Evolutionary conservation across 1,140 invertebrate species (phyloP), one percentile per base, ranked within the genome.

Genomic region (Zaprionus ornatus): DNA sequence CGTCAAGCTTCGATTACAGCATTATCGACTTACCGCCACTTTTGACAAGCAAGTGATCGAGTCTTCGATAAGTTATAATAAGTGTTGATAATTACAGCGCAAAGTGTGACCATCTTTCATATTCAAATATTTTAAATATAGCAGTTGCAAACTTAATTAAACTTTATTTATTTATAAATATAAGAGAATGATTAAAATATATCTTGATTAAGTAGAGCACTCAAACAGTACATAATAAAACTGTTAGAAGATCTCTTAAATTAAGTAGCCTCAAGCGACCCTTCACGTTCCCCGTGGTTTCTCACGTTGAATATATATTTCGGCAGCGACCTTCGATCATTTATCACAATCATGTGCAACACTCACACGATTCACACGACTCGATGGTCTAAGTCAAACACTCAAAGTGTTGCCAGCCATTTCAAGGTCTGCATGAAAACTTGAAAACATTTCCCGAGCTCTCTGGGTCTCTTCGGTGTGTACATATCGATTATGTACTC

Each of bases 361-460:
- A 48, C 42, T 62, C n/a, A 48, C n/a, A 62, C 45, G 45, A 50
- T 29, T 63, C 59, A 66, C 63, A 55, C 62, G 63, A 66, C 32
- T 57, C 37, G 37, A 65, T 65, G 54, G 62, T 54, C 52, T 54
- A 42, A 65, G 52, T 66, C 63, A 74, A 70, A 69, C 72, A 74
- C 59, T 74, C 37, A 29, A 71, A 63, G 10, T 60, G 57, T 60
- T 60, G 61, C 52, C 52, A 62, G 23, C 29, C 21, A 9, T 25
- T 48, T 54, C 72, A 70, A 74, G 72, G 72, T 70, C 66, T 63
- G 50, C 57, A 74, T 54, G 63, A 35, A 40, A 64, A 65, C 63
- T 55, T 55, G 50, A 55, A 25, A 23, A 65, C 52, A 65, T 65
- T 65, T 65, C 63, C 63, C 52, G 21, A 35, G 23, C 48, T 21